These are phyloP conservation scores for Poecilia gillii DNA, from an alignment of 2,797 vertebrate species.

Conservation along the genomic window DNA sequence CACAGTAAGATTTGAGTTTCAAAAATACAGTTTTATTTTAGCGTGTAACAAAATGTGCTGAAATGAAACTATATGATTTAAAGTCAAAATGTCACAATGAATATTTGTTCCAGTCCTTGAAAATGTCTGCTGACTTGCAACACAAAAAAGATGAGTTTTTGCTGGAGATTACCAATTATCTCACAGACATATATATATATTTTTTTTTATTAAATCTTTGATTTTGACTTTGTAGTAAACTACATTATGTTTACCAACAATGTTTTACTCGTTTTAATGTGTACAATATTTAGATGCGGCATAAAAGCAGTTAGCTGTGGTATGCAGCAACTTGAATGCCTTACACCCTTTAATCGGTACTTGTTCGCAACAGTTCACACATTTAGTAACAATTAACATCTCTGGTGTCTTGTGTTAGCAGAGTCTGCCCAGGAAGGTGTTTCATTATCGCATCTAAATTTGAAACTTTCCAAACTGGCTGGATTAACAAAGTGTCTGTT, in stretches of 20 bases:
- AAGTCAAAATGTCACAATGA: background rate
- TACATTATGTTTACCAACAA: background rate
- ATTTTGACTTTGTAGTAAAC: background rate
- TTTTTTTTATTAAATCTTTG: too few relatives aligned
- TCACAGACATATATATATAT: too few relatives aligned
- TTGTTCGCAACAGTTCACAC: constrained; percentile 48
- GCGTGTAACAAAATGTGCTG: background rate
- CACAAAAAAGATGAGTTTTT: background rate
- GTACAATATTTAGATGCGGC: background rate
- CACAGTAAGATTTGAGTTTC: background rate
- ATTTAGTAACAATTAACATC: background rate
- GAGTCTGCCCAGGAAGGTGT: constrained; percentile 57
- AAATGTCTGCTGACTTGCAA: background rate
- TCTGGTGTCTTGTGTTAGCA: constrained; percentile 29
- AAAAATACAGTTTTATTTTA: background rate
- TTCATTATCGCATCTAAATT: constrained; percentile 72
- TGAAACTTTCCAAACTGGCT: constrained; percentile 17
- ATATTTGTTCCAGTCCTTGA: background rate
- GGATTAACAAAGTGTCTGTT: background rate
- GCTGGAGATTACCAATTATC: background rate
- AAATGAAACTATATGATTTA: background rate
- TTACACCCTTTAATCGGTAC: constrained; percentile 5
- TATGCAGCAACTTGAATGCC: background rate
- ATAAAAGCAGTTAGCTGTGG: background rate
- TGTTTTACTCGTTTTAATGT: background rate